Evolutionary conservation across 2,113 vertebrate species (phyloP), one percentile per base, ranked within the genome.

Genomic region (Spizaetus ornatus): DNA sequence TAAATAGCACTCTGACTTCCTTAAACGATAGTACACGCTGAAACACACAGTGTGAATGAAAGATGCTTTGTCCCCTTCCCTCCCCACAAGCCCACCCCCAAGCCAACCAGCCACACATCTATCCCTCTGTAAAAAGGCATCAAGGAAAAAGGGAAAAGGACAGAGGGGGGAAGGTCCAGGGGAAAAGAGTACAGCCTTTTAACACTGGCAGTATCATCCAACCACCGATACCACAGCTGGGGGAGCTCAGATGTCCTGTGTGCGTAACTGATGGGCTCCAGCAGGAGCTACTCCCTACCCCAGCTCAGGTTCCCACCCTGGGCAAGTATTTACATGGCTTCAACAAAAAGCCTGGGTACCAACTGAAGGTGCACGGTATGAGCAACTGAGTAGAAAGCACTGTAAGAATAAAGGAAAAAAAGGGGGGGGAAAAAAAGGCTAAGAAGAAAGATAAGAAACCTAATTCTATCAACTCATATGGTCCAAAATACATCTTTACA

Each of bases 1-100:
- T 80, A 82, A 67, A 90, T 56, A 91, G 86, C 48, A 9, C 36
- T 91, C 76, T 45, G 29, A 69, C 94, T 96, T 98, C 97, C 98
- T 97, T 42, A 78, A 52, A 72, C 2, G 91, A 96, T 61, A 97
- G 78, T 53, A 73, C 42, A 8, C 3, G 9, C 50, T 50, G 22
- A 85, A 96, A 73, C 71, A 78, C 66, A 61, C 38, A 63, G 20
- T 6, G 32, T n/a, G 40, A 90, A 52, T 38, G 56, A n/a, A 56
- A 63, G 12, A 29, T 6, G 4, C 38, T 85, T 36, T 26, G 29
- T 56, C 23, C 31, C 20, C 7, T 74, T 87, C 40, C 23, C 14
- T 65, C 52, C 18, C 45, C 18, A 61, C 0, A 0, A 61, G 38
- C 22, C 0, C 0, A 23, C 40, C 40, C 34, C 34, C 3, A 3